Evolutionary conservation across 2,888 invertebrate genomes (phyloP), one percentile per base, ranked within the genome.

Genomic region (Tanytarsus gracilentus): DNA sequence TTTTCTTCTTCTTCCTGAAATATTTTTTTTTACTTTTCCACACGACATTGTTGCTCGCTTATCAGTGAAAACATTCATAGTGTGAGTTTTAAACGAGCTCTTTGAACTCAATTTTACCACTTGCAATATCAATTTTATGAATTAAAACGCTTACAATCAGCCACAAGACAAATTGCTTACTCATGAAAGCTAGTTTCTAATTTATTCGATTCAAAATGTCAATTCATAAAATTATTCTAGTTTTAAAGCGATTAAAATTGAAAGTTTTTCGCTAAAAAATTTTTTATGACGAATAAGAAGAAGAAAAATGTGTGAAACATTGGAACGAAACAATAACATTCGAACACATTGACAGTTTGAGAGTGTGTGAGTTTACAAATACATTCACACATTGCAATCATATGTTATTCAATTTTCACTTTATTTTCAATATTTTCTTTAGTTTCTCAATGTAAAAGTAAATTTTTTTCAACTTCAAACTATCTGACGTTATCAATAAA

Each of bases 321-420:
- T 53, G 16, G 14, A 21, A 6, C n/a, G 11, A 33, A 30, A 53
- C 53, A 53, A 16, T 33, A 33, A 53, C 33, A 53, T 36, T 11
- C 40, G 16, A 9, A 29, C 26, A 56, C 56, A 40, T 25, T 40
- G 27, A 36, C 27, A 14, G 11, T 40, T n/a, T 4, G 44, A 26
- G 40, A 56, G n/a, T n/a, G n/a, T n/a, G n/a, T n/a, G n/a, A n/a
- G n/a, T 44, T 56, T 27, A 40, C 56, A 7, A 14, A 44, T 25
- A 56, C 40, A 26, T 8, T 5, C 14, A 27, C 7, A 25, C 36
- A 8, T 39, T n/a, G n/a, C n/a, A n/a, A 40, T 44, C 56, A 56
- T 56, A 56, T 56, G 56, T 56, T 56, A 56, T 56, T 56, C 56
- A 56, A 56, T 56, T 56, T 36, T 53, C 44, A 23, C 36, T 53